Evolutionary conservation across 2,797 vertebrate species (phyloP), one percentile per base, ranked within the genome.

Genomic region (Argyrosomus regius): DNA sequence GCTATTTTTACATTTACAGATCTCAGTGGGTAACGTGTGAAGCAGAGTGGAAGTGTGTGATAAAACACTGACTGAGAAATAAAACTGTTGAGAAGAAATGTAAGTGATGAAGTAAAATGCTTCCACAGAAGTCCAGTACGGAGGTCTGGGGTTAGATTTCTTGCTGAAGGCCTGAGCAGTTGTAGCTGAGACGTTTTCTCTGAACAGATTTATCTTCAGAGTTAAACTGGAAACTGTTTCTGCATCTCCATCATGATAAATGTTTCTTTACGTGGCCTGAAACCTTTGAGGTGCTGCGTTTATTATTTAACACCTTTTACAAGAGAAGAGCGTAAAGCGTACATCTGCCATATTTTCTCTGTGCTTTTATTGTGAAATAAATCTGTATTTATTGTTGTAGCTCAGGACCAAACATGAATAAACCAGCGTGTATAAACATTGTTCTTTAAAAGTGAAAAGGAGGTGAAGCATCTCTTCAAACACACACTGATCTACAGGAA

Each of bases 1-100:
- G 73, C 53, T 90, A 86, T 90, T 90, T 89, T 83, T 89, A 61
- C 14, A 13, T 53, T 8, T 39, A 39, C 24, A 17, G 28, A 61
- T 75, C 77, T 80, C 85, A 14, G 62, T 3, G 68, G 60, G 57
- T 43, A 52, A 56, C 9, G 59, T 48, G 67, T 48, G 70, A 83
- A 59, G 58, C 17, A 17, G 53, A 60, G 52, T 18, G 56, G 54
- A 72, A 64, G 62, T 24, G 39, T 70, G 22, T 13, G 75, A 72
- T 4, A 11, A 53, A 54, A 64, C 45, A 14, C 57, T 7, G 67
- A 62, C 31, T 20, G 46, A 81, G 54, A 79, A 10, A 72, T 8
- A 17, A 68, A 69, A 7, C 1, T n/a, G n/a, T n/a, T n/a, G n/a
- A n/a, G 17, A 53, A 46, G 13, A 46, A 31, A 64, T 8, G 9